phyloP scores from a whole-genome alignment of 2,113 vertebrate species.

The Fregetta grallaria region DNA sequence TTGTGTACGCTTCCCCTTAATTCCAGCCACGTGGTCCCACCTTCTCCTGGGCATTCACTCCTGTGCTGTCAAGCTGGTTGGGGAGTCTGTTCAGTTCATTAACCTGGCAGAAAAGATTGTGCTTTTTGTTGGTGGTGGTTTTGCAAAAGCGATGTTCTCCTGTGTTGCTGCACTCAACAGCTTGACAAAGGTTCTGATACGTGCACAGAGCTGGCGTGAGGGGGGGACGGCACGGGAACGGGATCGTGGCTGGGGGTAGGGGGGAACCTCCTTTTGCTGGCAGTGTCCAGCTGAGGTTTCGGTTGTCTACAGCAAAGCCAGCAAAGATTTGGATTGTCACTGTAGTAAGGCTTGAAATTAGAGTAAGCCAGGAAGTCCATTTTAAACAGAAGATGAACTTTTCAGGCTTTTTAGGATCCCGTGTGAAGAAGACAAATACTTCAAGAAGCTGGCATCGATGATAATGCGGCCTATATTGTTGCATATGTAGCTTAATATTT shows the following conservation, averaged over 20 bases:
- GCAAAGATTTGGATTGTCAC: not conserved
- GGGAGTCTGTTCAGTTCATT: not conserved
- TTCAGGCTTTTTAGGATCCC: not conserved
- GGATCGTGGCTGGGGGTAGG: not conserved
- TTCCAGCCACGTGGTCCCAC: not conserved
- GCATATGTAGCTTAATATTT: not conserved
- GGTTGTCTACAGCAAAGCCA: not conserved
- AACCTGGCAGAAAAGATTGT: not conserved
- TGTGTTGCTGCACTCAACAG: not conserved
- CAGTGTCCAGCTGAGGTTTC: not conserved
- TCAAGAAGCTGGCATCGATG: not conserved
- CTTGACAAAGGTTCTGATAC: not conserved
- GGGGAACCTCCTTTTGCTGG: not conserved
- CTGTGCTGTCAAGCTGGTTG: not conserved
- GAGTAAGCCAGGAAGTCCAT: not conserved
- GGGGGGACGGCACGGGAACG: fast-evolving
- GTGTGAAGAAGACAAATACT: not conserved
- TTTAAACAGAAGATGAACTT: not conserved
- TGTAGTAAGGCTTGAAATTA: not conserved
- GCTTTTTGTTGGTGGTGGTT: not conserved
- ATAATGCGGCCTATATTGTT: not conserved
- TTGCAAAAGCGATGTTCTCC: not conserved
- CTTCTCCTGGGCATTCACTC: not conserved
- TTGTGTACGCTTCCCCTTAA: not conserved
- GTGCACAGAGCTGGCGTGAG: not conserved